Evolutionary conservation across 1,140 invertebrate genomes (phyloP).

Genomic region (Atta cephalotes): DNA sequence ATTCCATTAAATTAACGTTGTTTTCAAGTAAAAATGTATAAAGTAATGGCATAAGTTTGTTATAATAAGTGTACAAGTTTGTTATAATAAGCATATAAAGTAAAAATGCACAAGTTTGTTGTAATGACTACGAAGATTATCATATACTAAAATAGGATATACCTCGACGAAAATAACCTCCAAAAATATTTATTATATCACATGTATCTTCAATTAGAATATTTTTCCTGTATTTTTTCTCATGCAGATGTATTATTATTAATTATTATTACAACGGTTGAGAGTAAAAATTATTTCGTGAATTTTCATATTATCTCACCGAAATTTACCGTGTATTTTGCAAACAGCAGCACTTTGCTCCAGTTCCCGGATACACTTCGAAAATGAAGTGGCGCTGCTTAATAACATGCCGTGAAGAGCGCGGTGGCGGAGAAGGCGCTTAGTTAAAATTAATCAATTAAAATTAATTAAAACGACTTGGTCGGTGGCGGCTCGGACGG

Average conservation of each 20-base stretch:
- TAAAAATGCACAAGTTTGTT: background rate
- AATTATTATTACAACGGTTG: background rate
- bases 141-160: background rate
- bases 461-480: conserved; percentile 64
- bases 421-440: conserved; percentile 18
- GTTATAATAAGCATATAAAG: background rate
- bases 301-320: conserved; percentile 6
- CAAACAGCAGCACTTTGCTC: conserved; percentile 37
- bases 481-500: conserved; percentile 10
- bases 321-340: conserved; percentile 39
- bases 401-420: conserved; percentile 23
- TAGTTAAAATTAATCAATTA: conserved; percentile 60
- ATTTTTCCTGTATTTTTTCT: background rate
- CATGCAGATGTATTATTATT: background rate
- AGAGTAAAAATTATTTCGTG: background rate
- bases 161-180: background rate
- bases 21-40: background rate
- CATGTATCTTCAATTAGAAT: background rate
- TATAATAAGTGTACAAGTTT: background rate
- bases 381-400: conserved; percentile 54
- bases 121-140: background rate
- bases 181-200: background rate
- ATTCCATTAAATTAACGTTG: background rate
- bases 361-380: conserved; percentile 44
- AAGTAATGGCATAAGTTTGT: background rate